These are phyloP conservation scores for Podarcis lilfordi DNA, from an alignment of 2,797 vertebrate genomes.

Conservation along the genomic window DNA sequence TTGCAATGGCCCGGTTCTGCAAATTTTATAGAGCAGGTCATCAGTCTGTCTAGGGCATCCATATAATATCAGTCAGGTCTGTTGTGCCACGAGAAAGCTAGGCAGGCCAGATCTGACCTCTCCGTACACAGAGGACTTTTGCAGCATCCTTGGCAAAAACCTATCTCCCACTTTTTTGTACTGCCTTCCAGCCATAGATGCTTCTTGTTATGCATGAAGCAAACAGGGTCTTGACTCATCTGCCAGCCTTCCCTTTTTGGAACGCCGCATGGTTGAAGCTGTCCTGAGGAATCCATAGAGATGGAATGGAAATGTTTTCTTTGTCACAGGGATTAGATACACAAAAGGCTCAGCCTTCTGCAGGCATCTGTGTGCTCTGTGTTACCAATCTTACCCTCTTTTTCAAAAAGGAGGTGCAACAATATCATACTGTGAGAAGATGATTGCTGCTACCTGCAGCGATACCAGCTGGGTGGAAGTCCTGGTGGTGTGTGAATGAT, in stretches of 20 bases:
- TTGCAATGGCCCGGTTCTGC: background rate
- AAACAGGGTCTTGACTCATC: background rate
- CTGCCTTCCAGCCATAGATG: background rate
- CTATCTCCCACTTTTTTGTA: too few species aligned
- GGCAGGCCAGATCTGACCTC: background rate
- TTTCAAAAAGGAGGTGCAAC: background rate
- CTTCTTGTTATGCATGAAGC: background rate
- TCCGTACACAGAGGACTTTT: background rate
- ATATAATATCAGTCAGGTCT: background rate
- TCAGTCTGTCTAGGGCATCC: background rate
- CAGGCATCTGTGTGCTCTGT: background rate
- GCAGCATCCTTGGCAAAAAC: background rate
- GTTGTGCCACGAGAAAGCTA: background rate
- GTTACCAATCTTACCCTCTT: background rate
- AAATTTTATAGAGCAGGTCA: background rate
- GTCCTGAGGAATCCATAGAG: background rate
- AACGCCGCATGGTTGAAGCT: background rate
- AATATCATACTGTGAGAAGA: constrained; percentile 1
- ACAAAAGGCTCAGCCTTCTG: background rate
- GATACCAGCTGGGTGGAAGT: background rate
- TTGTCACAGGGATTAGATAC: background rate
- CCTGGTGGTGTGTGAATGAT: background rate
- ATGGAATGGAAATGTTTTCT: background rate
- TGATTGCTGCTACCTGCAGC: constrained; percentile 7
- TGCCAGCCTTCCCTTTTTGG: background rate